Percentiles rank a stretch among this genome's conserved stretches.
Conservation (phyloP, 1,140 invertebrate species). For the Drosophila parabipectinata region DNA sequence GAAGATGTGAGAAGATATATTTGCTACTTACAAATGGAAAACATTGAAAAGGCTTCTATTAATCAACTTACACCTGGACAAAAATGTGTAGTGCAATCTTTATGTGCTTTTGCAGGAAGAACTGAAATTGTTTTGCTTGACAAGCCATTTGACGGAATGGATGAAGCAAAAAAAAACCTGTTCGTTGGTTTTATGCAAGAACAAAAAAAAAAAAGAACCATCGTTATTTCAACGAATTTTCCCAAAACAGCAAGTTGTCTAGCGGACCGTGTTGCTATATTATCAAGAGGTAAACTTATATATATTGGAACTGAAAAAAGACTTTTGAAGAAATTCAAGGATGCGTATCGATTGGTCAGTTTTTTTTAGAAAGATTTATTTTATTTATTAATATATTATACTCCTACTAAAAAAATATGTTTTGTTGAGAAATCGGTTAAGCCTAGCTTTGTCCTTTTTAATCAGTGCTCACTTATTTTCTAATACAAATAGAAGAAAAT, state of each 20-base stretch:
- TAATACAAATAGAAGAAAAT: no score
- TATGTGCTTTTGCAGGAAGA: constrained; percentile 53
- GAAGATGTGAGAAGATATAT: constrained; percentile 21
- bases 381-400: not conserved
- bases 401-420: no score
- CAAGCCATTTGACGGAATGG: constrained; percentile 54
- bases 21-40: constrained; percentile 9
- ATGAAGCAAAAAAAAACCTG: constrained; percentile 15
- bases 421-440: no score
- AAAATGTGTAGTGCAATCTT: constrained; percentile 22
- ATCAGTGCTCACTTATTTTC: no score
- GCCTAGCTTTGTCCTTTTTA: no score
- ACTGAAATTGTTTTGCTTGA: constrained; percentile 43
- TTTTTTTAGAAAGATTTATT: constrained; percentile 4
- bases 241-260: constrained; percentile 43
- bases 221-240: constrained; percentile 47
- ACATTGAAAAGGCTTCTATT: not conserved
- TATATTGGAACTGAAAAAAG: constrained; percentile 1
- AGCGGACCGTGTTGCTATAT: constrained; percentile 47
- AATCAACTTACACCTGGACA: constrained; percentile 26
- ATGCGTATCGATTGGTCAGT: constrained; percentile 53
- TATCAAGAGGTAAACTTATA: constrained; percentile 25
- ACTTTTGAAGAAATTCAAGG: constrained; percentile 11
- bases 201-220: constrained; percentile 24
- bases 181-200: constrained; percentile 34